Evolutionary conservation across 2,888 invertebrate species (phyloP), one percentile per base, ranked within the genome.

Genomic region (Dolichomitus sp.): DNA sequence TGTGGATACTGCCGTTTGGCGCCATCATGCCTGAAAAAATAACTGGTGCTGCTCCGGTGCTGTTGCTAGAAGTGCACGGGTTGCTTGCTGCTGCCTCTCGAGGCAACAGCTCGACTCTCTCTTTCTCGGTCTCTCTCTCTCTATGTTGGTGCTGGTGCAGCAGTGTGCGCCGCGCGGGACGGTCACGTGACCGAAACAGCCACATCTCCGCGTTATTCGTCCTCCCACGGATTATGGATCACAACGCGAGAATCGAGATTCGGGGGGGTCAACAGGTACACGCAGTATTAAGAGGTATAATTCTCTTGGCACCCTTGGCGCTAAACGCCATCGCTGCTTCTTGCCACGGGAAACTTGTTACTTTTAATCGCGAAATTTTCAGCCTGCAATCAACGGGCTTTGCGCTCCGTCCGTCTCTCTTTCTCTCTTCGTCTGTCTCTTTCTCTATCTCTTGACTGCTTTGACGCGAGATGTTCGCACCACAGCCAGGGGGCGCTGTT

Each of bases 11-110:
- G 92, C 93, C 92, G 92, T 94, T 95, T 95, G 95, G 95, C 95
- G 95, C 95, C 95, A 95, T 95, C 94, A 94, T 94, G 93, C 94
- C 94, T 94, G 93, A 94, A 94, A 94, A 80, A 94, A 94, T 94
- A 94, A 94, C 94, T 94, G 92, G 65, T 48, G 57, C 14, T 65
- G 37, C 27, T 42, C 50, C 40, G 37, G 7, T 37, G 37, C 65
- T 63, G 50, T 19, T n/a, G 45, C 76, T 37, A 40, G 30, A 65
- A 66, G 88, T 90, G 86, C 88, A 87, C 84, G 80, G 23, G 17
- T 75, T 40, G 42, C 37, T 12, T 19, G 61, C 37, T 11, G 19
- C 61, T 61, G 33, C 19, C 40, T 37, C 33, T 61, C 37, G n/a
- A 7, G 27, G 54, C 54, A 27, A 27, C 27, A 1, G 6, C 48